A percentile compares a stretch with the other conserved stretches of the same genome.
Conservation (phyloP, 2,888 invertebrate genomes). For the Andrena flavipes region DNA sequence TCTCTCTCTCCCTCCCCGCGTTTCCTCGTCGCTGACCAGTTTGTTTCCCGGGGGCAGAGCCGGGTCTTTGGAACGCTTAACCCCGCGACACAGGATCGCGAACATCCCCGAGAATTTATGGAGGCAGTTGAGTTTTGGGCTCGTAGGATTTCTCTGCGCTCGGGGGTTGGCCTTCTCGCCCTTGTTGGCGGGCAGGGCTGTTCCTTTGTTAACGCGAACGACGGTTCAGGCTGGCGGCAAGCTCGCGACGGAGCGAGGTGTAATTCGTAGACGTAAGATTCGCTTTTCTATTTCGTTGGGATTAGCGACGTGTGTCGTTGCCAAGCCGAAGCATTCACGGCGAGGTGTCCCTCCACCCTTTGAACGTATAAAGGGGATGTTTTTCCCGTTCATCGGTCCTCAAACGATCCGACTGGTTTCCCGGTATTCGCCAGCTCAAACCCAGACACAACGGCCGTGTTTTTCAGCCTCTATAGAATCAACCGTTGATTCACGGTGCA, state of each 20-base stretch:
- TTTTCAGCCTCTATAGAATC: conserved; percentile 28
- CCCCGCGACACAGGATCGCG: neutral
- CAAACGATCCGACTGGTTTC: neutral
- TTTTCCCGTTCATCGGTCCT: neutral
- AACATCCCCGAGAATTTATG: conserved; percentile 1
- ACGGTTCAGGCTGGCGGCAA: neutral
- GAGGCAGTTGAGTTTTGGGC: neutral
- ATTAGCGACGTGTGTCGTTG: too few species aligned
- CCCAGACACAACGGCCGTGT: neutral
- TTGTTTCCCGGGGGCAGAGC: neutral
- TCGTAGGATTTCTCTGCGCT: neutral
- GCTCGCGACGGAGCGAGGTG: neutral
- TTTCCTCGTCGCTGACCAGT: conserved; percentile 4
- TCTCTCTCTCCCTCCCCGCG: too few species aligned
- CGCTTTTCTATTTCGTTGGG: too few species aligned
- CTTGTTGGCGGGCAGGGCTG: neutral
- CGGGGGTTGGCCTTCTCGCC: neutral
- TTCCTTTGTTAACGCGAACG: neutral
- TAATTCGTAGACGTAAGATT: neutral
- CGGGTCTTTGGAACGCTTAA: conserved; percentile 38
- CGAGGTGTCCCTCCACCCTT: too few species aligned
- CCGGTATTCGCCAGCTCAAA: neutral
- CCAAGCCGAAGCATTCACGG: too few species aligned
- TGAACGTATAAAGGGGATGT: too few species aligned
- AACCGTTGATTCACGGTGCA: conserved; percentile 19